Evolutionary conservation across 1,140 invertebrate species (phyloP), one percentile per base, ranked within the genome.

Genomic region (Trinorchestia longiramus): DNA sequence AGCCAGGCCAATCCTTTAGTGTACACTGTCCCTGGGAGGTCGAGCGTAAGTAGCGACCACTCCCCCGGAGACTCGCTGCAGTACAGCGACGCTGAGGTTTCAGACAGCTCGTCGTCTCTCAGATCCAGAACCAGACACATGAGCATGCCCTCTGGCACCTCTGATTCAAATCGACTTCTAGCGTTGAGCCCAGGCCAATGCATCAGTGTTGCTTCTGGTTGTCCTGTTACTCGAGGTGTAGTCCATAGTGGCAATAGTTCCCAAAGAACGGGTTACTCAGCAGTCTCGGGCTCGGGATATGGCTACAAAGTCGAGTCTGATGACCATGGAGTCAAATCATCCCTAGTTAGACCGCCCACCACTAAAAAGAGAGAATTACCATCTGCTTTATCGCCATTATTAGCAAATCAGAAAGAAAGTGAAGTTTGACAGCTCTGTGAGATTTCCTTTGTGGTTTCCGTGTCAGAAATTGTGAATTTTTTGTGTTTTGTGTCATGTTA

Each of bases 321-420:
- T 36, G 92, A 94, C 92, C 92, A 94, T 36, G 92, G 92, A 94
- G 92, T 94, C 43, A 94, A 94, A 47, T 94, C 92, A 0, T 94
- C 92, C 1, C 36, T 94, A 45, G 92, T 94, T 44, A 94, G 92
- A 47, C 92, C 92, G 11, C 43, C 92, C 43, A 94, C 92, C 43
- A 94, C 92, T 11, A 94, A 94, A n/a, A 94, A 94, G 44, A 94
- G 92, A 40, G 92, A 94, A 45, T 36, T 94, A 40, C 92, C 92
- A 3, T 94, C 92, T 1, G 92, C 92, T n/a, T 45, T 94, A 47
- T 94, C 92, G 6, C 92, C 92, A 4, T 94, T 94, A 94, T 45
- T 94, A 94, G 92, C 92, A 45, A 94, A 94, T 94, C 92, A 94
- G 92, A 94, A 94, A 47, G 92, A 94, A 94, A 94, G 92, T 36